Evolutionary conservation across 1,140 invertebrate species (phyloP).

Genomic region (Bilobella aurantiaca): DNA sequence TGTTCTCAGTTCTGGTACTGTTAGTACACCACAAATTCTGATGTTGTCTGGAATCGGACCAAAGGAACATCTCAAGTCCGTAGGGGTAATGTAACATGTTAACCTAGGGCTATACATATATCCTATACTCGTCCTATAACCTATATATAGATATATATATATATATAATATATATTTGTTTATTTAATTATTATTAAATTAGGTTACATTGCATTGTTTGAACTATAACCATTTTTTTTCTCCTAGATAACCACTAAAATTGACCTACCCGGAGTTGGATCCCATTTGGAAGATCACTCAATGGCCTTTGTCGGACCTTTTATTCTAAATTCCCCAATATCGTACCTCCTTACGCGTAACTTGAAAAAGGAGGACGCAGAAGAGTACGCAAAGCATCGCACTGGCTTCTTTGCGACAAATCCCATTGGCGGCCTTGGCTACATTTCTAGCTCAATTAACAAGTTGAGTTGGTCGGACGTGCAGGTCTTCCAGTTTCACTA

Average conservation of each 20-base stretch:
- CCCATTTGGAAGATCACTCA: neutral
- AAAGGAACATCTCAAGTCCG: slow-evolving; percentile 37
- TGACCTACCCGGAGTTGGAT: neutral
- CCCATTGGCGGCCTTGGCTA: neutral
- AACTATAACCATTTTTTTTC: neutral
- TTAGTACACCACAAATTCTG: slow-evolving; percentile 38
- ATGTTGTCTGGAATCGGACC: slow-evolving; percentile 44
- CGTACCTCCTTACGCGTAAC: neutral
- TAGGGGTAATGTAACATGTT: no score
- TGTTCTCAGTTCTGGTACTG: slow-evolving; percentile 36
- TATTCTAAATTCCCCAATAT: neutral
- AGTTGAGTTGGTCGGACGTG: neutral
- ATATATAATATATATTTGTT: no score
- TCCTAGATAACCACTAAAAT: neutral
- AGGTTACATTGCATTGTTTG: neutral
- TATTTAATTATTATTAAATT: no score
- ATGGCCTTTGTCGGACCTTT: neutral
- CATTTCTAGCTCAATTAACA: neutral
- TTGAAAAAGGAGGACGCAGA: neutral
- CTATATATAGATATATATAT: no score
- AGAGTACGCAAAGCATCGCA: neutral
- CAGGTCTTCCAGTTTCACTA: neutral
- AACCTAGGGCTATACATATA: no score
- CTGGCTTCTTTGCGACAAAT: neutral
- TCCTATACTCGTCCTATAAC: no score